These are phyloP conservation scores for Phylloscopus collybita DNA, from an alignment of 2,797 vertebrate species.

Conservation along the genomic window DNA sequence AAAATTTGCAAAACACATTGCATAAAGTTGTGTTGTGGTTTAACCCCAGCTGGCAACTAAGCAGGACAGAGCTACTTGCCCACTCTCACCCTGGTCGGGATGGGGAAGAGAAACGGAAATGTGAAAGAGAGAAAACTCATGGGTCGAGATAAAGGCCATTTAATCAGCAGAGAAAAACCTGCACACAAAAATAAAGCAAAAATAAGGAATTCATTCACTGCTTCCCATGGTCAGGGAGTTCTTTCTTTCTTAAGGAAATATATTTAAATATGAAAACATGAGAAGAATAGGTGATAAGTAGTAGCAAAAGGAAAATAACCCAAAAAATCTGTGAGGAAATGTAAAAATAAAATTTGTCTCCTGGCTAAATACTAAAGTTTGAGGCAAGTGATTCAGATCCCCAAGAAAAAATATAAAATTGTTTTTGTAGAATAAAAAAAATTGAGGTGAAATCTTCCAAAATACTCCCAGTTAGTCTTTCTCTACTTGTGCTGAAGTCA, in stretches of 20 bases:
- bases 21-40: not conserved
- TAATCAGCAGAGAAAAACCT: not conserved
- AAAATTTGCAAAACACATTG: not conserved
- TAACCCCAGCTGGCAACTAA: not conserved
- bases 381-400: not conserved
- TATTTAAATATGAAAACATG: not conserved
- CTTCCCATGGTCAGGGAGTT: not conserved
- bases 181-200: not conserved
- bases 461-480: not conserved
- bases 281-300: not conserved
- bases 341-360: not conserved
- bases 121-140: not conserved
- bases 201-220: not conserved
- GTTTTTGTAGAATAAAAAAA: not conserved
- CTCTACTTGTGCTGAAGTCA: not conserved
- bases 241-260: not conserved
- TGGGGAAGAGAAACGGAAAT: not conserved
- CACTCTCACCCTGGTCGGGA: not conserved
- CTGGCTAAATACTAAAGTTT: not conserved
- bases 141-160: not conserved
- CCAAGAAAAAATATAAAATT: not conserved
- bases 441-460: not conserved
- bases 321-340: not conserved
- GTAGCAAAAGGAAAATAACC: not conserved
- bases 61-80: not conserved